phyloP scores from a whole-genome alignment of 2,113 vertebrate genomes.

The Azemiops feae region DNA sequence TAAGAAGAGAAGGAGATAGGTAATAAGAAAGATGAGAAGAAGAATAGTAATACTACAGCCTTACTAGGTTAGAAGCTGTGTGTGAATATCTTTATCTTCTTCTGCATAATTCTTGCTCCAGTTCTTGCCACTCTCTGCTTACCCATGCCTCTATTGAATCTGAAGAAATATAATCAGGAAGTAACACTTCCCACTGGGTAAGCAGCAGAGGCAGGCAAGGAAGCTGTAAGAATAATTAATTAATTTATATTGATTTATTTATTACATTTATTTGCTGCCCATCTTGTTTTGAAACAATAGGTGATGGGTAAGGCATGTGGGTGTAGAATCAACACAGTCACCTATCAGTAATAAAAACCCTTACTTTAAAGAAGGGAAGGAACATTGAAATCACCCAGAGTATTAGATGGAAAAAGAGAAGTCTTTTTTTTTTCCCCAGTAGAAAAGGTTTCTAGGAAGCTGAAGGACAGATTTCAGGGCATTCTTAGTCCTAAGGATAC shows the following conservation, averaged over 20 bases:
- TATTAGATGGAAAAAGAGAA: background rate
- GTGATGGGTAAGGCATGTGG: background rate
- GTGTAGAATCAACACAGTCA: background rate
- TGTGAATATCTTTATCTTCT: background rate
- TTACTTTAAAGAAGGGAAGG: background rate
- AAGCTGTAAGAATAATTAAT: background rate
- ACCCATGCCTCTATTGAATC: background rate
- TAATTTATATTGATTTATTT: background rate
- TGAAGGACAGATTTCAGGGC: background rate
- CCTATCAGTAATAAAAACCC: background rate
- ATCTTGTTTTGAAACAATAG: background rate
- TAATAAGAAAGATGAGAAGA: too few relatives aligned
- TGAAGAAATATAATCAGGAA: background rate
- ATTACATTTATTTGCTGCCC: background rate
- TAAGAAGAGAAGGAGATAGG: too few relatives aligned
- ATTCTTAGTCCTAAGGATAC: background rate
- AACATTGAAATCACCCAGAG: background rate
- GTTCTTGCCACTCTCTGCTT: background rate
- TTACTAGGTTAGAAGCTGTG: background rate
- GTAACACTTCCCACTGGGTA: background rate
- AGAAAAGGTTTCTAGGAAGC: background rate
- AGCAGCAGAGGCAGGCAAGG: background rate
- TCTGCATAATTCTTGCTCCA: background rate
- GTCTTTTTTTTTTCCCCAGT: background rate
- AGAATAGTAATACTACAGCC: too few relatives aligned